Evolutionary conservation across 2,888 invertebrate species (phyloP).

Genomic region (Protodeltote pygarga): DNA sequence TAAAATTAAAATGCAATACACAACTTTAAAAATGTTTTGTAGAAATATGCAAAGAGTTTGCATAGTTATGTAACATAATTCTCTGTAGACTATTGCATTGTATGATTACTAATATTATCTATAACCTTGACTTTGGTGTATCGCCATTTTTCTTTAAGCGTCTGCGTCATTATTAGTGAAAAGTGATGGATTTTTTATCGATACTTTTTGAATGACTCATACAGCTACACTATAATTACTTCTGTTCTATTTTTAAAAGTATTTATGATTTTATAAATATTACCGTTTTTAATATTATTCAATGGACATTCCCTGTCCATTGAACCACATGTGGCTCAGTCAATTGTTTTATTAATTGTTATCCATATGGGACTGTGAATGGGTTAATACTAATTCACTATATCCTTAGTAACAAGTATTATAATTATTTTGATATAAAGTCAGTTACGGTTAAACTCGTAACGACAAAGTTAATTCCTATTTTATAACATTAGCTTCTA

Average conservation of each 20-base stretch:
- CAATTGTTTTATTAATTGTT: too few species aligned
- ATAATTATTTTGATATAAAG: too few species aligned
- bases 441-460: too few species aligned
- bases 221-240: neutral
- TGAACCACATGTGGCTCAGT: too few species aligned
- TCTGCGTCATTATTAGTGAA: too few species aligned
- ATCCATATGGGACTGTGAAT: too few species aligned
- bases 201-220: neutral
- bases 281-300: constrained; percentile 6
- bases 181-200: constrained; percentile 16
- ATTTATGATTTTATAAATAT: neutral
- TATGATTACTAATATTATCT: constrained; percentile 25
- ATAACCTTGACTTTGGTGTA: constrained; percentile 39
- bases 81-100: constrained; percentile 2
- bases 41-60: constrained; percentile 12
- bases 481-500: too few species aligned
- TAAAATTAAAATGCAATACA: constrained; percentile 2
- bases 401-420: too few species aligned
- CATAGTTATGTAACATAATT: constrained; percentile 13
- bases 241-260: neutral
- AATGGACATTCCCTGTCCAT: too few species aligned
- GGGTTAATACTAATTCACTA: too few species aligned
- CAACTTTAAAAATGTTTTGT: neutral
- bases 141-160: constrained; percentile 25
- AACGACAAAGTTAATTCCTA: too few species aligned